These are phyloP conservation scores for Galeopterus variegatus DNA, from an alignment of 2,113 vertebrate species.

Conservation along the genomic window DNA sequence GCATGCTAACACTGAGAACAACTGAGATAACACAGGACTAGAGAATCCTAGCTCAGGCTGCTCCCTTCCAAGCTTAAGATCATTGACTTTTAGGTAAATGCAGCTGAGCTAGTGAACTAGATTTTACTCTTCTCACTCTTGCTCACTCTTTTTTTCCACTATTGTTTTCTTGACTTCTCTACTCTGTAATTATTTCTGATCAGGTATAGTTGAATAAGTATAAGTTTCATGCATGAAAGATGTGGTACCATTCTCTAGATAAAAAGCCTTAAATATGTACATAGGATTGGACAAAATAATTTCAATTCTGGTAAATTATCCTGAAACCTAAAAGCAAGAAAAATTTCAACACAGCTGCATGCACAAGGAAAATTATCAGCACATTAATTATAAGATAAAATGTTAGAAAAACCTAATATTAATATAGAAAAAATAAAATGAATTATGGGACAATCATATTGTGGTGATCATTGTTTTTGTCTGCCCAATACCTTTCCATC, in stretches of 20 bases:
- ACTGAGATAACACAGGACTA: not conserved
- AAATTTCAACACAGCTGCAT: not conserved
- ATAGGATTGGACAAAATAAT: not conserved
- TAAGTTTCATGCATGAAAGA: not conserved
- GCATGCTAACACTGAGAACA: constrained; percentile 1
- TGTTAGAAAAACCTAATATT: not conserved
- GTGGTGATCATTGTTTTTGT: not conserved
- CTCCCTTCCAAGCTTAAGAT: not conserved
- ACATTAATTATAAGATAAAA: constrained; percentile 1
- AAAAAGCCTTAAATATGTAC: not conserved
- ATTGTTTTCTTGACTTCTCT: constrained; percentile 41
- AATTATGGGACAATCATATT: not conserved
- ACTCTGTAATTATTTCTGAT: not conserved
- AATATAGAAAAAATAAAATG: not conserved
- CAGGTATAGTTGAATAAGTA: not conserved
- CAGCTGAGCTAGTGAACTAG: not conserved
- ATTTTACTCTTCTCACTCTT: constrained; percentile 11
- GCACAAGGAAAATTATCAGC: not conserved
- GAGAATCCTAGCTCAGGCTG: not conserved
- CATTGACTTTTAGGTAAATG: not conserved
- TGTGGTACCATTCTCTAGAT: not conserved
- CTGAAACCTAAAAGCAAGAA: not conserved
- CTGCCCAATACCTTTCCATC: not conserved
- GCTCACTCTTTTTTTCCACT: not conserved
- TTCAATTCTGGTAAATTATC: constrained; percentile 21